phyloP scores from a whole-genome alignment of 1,140 invertebrate species.

The Meloidogyne chitwoodi region DNA sequence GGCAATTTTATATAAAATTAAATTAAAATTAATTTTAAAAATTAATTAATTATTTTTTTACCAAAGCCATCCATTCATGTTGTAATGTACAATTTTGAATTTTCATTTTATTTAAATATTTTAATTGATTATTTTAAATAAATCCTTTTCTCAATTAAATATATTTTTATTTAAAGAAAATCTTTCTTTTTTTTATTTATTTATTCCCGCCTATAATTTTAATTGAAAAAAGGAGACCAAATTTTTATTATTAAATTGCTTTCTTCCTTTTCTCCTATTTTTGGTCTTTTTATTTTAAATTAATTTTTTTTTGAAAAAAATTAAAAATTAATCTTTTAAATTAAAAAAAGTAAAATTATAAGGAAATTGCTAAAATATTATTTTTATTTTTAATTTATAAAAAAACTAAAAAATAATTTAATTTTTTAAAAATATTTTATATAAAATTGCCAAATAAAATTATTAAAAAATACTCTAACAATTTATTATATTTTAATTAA shows the following conservation, averaged over 20 bases:
- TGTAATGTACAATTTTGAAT: neutral
- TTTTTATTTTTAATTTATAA: no score
- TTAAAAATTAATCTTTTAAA: neutral
- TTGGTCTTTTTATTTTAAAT: neutral
- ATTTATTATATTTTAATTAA: no score
- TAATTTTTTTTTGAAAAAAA: neutral
- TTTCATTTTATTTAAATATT: neutral
- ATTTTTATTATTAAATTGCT: neutral
- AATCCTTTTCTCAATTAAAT: no score
- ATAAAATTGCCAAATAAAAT: no score
- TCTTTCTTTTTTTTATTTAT: neutral
- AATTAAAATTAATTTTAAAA: no score
- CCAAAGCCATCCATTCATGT: neutral
- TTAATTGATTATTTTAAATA: neutral
- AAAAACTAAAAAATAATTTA: no score
- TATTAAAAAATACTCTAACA: no score
- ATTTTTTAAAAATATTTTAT: no score
- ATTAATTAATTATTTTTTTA: neutral
- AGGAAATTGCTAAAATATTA: no score
- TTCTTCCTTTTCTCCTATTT: neutral
- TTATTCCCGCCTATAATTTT: neutral
- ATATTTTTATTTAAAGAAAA: neutral
- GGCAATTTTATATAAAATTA: no score
- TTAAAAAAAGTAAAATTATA: neutral
- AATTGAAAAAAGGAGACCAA: neutral